Percentiles rank a stretch among this genome's conserved stretches.
These are phyloP conservation scores for Trichogramma evanescens DNA, from an alignment of 2,888 invertebrate genomes.

Conservation along the genomic window DNA sequence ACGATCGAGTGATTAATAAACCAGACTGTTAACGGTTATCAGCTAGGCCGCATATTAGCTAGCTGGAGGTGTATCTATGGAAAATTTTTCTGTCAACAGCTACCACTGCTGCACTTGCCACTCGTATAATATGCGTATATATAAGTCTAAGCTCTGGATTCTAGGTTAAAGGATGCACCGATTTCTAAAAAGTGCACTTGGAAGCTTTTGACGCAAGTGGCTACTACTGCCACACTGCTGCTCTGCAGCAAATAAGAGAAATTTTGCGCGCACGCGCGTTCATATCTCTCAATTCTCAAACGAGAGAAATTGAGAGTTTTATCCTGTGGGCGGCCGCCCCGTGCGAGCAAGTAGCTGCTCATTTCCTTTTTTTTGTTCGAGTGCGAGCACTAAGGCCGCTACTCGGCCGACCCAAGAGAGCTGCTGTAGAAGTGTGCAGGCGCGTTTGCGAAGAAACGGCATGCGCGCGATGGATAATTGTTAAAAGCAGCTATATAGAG, in stretches of 20 bases:
- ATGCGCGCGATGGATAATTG: too few relatives aligned
- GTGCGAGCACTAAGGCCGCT: too few relatives aligned
- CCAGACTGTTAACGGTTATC: conserved; percentile 18
- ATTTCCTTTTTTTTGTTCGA: too few relatives aligned
- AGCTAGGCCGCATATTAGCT: conserved; percentile 2
- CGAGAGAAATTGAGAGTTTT: conserved; percentile 16
- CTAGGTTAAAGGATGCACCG: conserved; percentile 20
- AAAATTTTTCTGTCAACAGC: conserved; percentile 1
- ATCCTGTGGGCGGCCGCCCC: too few relatives aligned
- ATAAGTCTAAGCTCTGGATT: not conserved
- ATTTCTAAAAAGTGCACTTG: conserved; percentile 7
- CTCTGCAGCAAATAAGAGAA: conserved; percentile 1
- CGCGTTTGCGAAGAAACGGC: too few relatives aligned
- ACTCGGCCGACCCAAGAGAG: too few relatives aligned
- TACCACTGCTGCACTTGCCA: not conserved
- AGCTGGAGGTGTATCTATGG: too few relatives aligned
- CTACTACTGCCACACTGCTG: not conserved
- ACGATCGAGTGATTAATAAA: not conserved
- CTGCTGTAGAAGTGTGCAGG: too few relatives aligned
- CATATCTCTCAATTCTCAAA: conserved; percentile 2
- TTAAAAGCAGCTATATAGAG: too few relatives aligned
- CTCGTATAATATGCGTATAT: too few relatives aligned
- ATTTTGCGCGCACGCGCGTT: not conserved
- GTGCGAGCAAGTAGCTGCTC: too few relatives aligned
- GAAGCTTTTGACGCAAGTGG: not conserved